A percentile compares a stretch with the other conserved stretches of the same genome.
Conservation (phyloP, 2,113 vertebrate genomes). For the Motacilla tschutschensis region DNA sequence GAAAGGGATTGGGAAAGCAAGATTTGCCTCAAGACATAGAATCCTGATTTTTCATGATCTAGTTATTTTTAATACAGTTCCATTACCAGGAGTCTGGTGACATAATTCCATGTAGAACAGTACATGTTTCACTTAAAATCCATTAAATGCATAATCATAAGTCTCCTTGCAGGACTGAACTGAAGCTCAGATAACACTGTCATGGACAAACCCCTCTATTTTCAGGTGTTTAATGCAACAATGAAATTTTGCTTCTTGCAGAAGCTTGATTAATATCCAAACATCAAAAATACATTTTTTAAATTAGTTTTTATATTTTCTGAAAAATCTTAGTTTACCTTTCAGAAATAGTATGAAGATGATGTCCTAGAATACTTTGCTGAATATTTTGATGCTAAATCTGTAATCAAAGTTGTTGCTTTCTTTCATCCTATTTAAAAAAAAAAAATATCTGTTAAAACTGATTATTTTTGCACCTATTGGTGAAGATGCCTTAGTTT, state of each 20-base stretch:
- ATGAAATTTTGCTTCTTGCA: background rate
- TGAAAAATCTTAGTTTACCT: background rate
- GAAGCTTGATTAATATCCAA: background rate
- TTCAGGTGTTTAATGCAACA: background rate
- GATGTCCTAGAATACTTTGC: background rate
- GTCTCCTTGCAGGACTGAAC: background rate
- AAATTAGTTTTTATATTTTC: background rate
- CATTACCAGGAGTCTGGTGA: background rate
- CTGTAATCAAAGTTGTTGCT: background rate
- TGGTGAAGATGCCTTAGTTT: background rate
- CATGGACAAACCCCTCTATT: background rate
- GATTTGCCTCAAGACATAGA: background rate
- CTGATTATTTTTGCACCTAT: background rate
- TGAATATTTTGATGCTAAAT: background rate
- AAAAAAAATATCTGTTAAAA: background rate
- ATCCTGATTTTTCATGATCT: background rate
- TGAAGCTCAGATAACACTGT: background rate
- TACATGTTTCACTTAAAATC: constrained; percentile 11
- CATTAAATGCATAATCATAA: background rate
- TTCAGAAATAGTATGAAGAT: background rate
- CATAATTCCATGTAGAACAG: background rate
- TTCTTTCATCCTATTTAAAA: background rate
- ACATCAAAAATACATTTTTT: background rate
- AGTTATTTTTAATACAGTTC: background rate
- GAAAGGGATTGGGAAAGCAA: background rate